A percentile compares a stretch with the other conserved stretches of the same genome.
Evolutionary conservation across 2,888 invertebrate species (phyloP).

Genomic region (Corythucha ciliata): DNA sequence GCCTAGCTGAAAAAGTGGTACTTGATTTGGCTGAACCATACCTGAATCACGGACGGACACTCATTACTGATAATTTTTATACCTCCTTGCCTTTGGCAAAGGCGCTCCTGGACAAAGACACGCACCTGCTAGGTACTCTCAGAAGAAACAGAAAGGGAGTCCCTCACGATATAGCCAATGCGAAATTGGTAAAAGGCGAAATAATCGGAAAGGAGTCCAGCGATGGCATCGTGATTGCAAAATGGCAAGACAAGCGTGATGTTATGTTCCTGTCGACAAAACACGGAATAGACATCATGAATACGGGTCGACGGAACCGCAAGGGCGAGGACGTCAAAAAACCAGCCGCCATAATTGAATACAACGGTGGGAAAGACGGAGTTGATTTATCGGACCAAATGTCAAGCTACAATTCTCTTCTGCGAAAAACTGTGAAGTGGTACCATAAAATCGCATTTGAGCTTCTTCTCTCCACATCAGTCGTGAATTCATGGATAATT

Average conservation of each 20-base stretch:
- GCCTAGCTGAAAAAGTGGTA: slow-evolving; percentile 12
- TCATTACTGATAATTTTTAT: slow-evolving; percentile 27
- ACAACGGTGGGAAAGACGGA: slow-evolving; percentile 38
- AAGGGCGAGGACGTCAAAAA: slow-evolving; percentile 25
- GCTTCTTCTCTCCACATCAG: slow-evolving; percentile 5
- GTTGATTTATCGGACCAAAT: slow-evolving; percentile 38
- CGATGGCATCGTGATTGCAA: slow-evolving; percentile 27
- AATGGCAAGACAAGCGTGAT: slow-evolving; percentile 29
- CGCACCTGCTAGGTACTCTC: slow-evolving; percentile 30
- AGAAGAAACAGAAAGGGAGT: slow-evolving; percentile 25
- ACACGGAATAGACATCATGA: slow-evolving; percentile 10
- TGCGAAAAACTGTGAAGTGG: slow-evolving; percentile 32
- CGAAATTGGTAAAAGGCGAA: slow-evolving; percentile 26
- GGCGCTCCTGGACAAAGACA: slow-evolving; percentile 21
- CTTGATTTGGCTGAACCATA: slow-evolving; percentile 10
- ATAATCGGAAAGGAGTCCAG: slow-evolving; percentile 22
- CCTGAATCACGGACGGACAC: slow-evolving; percentile 8
- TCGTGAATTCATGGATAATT: slow-evolving; percentile 14
- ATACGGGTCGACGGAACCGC: not conserved
- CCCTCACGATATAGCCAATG: slow-evolving; percentile 27
- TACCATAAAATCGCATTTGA: slow-evolving; percentile 30
- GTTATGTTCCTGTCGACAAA: slow-evolving; percentile 25
- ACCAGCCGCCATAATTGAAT: slow-evolving; percentile 35
- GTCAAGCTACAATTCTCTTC: slow-evolving; percentile 37
- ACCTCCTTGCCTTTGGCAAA: slow-evolving; percentile 29